These are phyloP conservation scores for Laterallus jamaicensis DNA, from an alignment of 2,113 vertebrate genomes.

Conservation along the genomic window DNA sequence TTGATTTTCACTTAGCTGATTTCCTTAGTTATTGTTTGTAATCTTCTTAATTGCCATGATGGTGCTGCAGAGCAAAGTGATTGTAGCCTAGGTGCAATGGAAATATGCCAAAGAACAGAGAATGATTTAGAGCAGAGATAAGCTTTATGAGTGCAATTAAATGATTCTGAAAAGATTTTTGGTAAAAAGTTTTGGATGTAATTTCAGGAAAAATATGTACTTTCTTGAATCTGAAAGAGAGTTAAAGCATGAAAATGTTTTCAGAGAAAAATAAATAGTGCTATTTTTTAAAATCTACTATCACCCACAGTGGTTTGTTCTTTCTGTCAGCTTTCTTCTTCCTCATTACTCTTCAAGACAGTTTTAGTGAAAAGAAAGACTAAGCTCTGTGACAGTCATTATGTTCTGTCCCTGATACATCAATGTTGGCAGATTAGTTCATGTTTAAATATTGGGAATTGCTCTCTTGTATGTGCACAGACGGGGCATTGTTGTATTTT, in stretches of 20 bases:
- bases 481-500: constrained; percentile 66
- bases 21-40: neutral
- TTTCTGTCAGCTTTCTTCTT: neutral
- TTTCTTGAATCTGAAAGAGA: neutral
- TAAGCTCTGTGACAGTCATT: constrained; percentile 68
- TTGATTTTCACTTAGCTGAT: neutral
- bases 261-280: neutral
- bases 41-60: neutral
- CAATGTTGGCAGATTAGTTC: constrained; percentile 40
- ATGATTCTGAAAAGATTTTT: neutral
- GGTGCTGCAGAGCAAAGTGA: neutral
- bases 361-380: constrained; percentile 61
- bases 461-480: constrained; percentile 63
- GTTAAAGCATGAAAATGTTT: neutral
- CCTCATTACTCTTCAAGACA: constrained; percentile 37
- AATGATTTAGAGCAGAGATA: neutral
- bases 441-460: constrained; percentile 60
- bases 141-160: neutral
- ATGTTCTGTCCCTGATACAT: constrained; percentile 48
- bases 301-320: constrained; percentile 5
- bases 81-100: neutral
- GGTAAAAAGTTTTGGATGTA: neutral
- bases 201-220: neutral
- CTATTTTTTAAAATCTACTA: neutral
- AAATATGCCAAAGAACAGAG: neutral